Evolutionary conservation across 2,113 vertebrate species (phyloP).

Genomic region (Caretta caretta): DNA sequence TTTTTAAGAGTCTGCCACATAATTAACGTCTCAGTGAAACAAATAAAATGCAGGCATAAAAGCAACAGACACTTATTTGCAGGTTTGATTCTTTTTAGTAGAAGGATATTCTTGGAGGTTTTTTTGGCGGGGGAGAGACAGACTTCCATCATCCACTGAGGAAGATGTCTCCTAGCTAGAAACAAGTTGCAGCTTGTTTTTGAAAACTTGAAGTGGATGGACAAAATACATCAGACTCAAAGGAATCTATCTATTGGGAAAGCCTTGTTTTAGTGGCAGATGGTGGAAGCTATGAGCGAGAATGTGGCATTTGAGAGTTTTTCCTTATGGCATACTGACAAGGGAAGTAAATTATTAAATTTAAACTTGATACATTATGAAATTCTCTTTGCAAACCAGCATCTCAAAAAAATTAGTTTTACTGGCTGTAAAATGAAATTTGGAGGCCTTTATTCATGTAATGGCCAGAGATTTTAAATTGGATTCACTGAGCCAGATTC

Average conservation of each 20-base stretch:
- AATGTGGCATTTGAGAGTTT: slow-evolving; percentile 27
- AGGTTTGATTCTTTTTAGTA: neutral
- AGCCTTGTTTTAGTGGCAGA: slow-evolving; percentile 13
- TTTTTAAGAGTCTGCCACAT: neutral
- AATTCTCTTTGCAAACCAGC: slow-evolving; percentile 6
- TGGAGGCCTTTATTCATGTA: neutral
- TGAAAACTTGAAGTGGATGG: slow-evolving; percentile 1
- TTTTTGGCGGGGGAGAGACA: neutral
- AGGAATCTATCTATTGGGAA: neutral
- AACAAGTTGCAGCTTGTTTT: neutral
- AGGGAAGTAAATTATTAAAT: slow-evolving; percentile 59
- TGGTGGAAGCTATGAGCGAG: slow-evolving; percentile 4
- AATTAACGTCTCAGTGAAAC: neutral
- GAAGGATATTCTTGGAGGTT: neutral
- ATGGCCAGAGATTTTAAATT: neutral
- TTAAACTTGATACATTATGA: slow-evolving; percentile 56
- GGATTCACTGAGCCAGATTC: neutral
- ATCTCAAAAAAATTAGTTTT: slow-evolving; percentile 1
- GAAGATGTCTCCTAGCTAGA: neutral
- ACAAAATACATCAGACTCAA: neutral
- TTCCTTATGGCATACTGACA: slow-evolving; percentile 7
- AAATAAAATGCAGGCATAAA: rapidly evolving
- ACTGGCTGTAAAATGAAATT: neutral
- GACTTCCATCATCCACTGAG: neutral
- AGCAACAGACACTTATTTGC: rapidly evolving